Percentiles rank a stretch among this genome's conserved stretches.
Conservation (phyloP, 2,888 invertebrate genomes). For the Drosophila birchii region DNA sequence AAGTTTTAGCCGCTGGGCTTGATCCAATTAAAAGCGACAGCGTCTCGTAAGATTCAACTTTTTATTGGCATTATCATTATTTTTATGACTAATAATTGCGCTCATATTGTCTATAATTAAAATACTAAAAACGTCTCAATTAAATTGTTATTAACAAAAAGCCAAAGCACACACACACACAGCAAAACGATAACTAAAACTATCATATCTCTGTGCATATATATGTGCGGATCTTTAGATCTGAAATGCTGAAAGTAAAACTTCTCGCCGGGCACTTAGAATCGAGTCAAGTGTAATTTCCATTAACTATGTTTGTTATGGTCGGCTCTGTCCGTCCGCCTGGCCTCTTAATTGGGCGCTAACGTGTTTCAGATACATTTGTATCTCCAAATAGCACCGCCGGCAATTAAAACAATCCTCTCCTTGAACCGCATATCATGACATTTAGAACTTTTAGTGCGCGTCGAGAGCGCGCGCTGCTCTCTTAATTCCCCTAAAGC, state of each 20-base stretch:
- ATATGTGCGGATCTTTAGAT: constrained; percentile 17
- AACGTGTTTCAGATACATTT: constrained; percentile 79
- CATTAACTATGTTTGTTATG: constrained; percentile 69
- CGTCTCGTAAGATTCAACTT: constrained; percentile 50
- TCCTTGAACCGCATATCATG: constrained; percentile 79
- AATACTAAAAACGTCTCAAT: constrained; percentile 77
- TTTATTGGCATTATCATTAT: constrained; percentile 74
- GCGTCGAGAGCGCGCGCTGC: constrained; percentile 28
- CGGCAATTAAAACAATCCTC: constrained; percentile 78
- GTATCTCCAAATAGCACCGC: constrained; percentile 62
- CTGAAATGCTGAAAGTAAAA: constrained; percentile 43
- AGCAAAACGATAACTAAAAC: constrained; percentile 24
- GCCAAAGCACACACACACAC: constrained; percentile 57
- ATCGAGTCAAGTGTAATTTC: constrained; percentile 72
- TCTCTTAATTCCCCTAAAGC: constrained; percentile 23
- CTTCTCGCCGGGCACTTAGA: constrained; percentile 46
- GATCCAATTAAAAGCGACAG: constrained; percentile 63
- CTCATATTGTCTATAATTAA: constrained; percentile 77
- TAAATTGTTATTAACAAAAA: constrained; percentile 77
- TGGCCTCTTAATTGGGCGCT: constrained; percentile 75
- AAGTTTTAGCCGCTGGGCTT: constrained; percentile 10
- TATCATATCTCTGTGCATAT: constrained; percentile 33
- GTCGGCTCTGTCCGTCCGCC: constrained; percentile 58
- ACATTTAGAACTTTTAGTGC: constrained; percentile 74
- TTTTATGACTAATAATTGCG: constrained; percentile 79